Base-by-base conservation (phyloP, 2,888 invertebrate species). In the Leptinotarsa rubiginosa region DNA sequence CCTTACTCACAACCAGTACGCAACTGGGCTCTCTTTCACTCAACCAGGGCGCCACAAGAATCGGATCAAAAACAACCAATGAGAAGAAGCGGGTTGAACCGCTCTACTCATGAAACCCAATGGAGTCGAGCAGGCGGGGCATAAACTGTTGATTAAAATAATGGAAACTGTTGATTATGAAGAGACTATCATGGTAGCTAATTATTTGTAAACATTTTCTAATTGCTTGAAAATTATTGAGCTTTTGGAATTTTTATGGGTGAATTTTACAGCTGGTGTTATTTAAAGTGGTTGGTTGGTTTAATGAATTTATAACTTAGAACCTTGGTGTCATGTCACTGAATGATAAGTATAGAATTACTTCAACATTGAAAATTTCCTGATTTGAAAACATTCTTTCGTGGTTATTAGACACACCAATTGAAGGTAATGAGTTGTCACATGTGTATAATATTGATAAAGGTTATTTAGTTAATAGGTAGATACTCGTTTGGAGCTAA, bases 101-200 rank as follows among this genome's bases (percentile, higher is more conserved):
- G 70, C 70, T 75, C 68, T 65, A 71, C 47, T 67, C 68, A 52
- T 25, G 25, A 47, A 71, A 74, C 69, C 87, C 86, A 87, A 86
- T 87, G 77, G 75, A 56, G 64, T 12, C 20, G 13, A 31, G 65
- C 76, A 79, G 86, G 86, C 84, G 85, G 81, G 74, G 67, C 68
- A 72, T 62, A 56, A 64, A 69, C 75, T 72, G 77, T 80, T 81
- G 86, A 86, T 86, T 87, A 86, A 86, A 87, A 87, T 87, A 87
- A 87, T 87, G 87, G 87, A 86, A 87, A 85, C 85, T 83, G 83
- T 82, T 84, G 85, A 86, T 86, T 86, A 86, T 83, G 83, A 83
- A 84, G 83, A 85, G 83, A 82, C 85, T 85, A 87, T 86, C 87
- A 87, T 87, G 87, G 87, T 84, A 87, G 87, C 85, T 87, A 87